Percentiles rank a stretch among this genome's conserved stretches.
These are phyloP conservation scores for Trachelipus rathkii DNA, from an alignment of 1,140 invertebrate species.

Conservation along the genomic window DNA sequence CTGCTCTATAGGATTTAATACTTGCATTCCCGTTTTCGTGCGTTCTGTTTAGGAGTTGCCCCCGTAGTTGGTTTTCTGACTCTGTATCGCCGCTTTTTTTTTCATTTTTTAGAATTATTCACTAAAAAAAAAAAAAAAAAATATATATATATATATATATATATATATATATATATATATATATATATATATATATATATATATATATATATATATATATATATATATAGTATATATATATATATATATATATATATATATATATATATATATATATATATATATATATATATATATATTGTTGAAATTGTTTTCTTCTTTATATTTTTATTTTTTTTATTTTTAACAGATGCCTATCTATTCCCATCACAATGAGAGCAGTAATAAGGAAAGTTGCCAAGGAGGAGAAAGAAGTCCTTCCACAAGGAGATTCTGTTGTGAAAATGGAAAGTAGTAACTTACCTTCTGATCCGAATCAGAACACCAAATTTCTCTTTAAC, in stretches of 20 bases:
- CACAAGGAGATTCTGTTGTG: conserved; percentile 37
- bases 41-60: no score
- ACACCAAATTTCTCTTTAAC: conserved; percentile 42
- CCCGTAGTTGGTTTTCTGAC: no score
- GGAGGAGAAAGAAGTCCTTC: conserved; percentile 30
- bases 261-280: neutral
- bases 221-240: conserved; percentile 2
- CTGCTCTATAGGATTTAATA: no score
- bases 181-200: conserved; percentile 23
- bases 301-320: neutral
- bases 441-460: conserved; percentile 39
- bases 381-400: conserved; percentile 21
- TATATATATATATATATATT: neutral
- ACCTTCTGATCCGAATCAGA: conserved; percentile 47
- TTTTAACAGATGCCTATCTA: conserved; percentile 19
- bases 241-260: neutral
- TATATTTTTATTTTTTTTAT: neutral
- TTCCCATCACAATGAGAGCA: conserved; percentile 22
- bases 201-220: conserved; percentile 6
- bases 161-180: conserved; percentile 8
- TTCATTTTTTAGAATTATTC: no score
- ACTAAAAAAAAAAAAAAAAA: no score
- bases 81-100: no score
- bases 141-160: no score
- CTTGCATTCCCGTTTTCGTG: no score